phyloP scores from a whole-genome alignment of 1,140 invertebrate species.

The Drosophila trapezifrons region DNA sequence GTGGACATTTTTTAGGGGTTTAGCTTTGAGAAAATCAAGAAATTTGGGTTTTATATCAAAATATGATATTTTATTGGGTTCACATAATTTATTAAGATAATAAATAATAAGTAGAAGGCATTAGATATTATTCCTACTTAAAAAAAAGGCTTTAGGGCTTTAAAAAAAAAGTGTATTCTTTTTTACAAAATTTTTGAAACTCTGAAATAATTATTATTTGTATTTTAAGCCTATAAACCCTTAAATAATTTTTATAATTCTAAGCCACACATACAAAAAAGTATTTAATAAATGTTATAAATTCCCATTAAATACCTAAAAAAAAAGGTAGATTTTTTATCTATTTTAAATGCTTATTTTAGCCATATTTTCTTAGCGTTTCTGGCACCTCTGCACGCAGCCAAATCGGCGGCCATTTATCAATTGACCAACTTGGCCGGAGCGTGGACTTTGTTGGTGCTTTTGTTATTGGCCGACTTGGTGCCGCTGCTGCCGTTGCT shows the following conservation, averaged over 20 bases:
- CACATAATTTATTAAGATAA: too few relatives aligned
- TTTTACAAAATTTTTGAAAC: not conserved
- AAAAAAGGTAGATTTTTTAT: too few relatives aligned
- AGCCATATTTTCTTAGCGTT: not conserved
- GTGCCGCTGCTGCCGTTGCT: constrained; percentile 30
- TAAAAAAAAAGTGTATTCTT: too few relatives aligned
- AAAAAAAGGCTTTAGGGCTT: too few relatives aligned
- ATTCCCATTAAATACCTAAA: not conserved
- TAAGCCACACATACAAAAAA: not conserved
- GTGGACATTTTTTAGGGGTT: not conserved
- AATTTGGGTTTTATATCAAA: too few relatives aligned
- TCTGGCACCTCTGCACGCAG: constrained; percentile 34
- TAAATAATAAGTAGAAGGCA: too few relatives aligned
- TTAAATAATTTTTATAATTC: not conserved
- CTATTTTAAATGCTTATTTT: not conserved
- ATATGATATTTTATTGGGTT: too few relatives aligned
- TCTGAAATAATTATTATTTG: not conserved
- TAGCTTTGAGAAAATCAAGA: too few relatives aligned
- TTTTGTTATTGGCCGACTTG: constrained; percentile 56
- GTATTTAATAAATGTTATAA: too few relatives aligned
- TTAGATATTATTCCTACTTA: too few relatives aligned
- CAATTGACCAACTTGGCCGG: constrained; percentile 66
- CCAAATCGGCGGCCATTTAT: constrained; percentile 76
- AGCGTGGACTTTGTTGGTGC: constrained; percentile 60
- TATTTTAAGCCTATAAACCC: not conserved